Evolutionary conservation across 2,888 invertebrate genomes (phyloP).

Genomic region (Tineola bisselliella): DNA sequence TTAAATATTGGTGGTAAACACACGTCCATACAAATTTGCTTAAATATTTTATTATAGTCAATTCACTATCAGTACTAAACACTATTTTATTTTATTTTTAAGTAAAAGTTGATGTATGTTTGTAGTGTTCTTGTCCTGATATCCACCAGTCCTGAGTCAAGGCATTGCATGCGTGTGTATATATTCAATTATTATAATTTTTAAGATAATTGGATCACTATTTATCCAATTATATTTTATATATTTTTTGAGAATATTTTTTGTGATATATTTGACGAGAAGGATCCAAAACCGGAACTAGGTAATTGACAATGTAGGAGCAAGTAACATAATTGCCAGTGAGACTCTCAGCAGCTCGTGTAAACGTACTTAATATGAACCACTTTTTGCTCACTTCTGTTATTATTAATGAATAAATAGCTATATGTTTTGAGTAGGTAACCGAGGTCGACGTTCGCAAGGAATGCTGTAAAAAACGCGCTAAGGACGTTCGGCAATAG

Average conservation of each 20-base stretch:
- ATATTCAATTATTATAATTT: too few species aligned
- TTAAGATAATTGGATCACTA: too few species aligned
- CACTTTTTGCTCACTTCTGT: constrained; percentile 50
- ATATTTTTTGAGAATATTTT: constrained; percentile 30
- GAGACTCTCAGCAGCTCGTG: constrained; percentile 21
- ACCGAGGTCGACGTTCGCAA: constrained; percentile 52
- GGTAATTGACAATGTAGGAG: constrained; percentile 41
- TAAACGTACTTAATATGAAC: constrained; percentile 49
- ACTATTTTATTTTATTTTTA: constrained; percentile 2
- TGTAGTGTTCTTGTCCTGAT: too few species aligned
- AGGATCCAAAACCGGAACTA: constrained; percentile 63
- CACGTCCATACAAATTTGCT: constrained; percentile 19
- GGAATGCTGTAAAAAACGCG: constrained; percentile 61
- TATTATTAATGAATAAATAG: constrained; percentile 58
- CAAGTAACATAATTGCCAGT: constrained; percentile 15
- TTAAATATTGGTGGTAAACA: constrained; percentile 21
- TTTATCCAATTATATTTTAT: constrained; percentile 46
- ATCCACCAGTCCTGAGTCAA: too few species aligned
- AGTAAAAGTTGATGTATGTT: too few species aligned
- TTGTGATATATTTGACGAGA: constrained; percentile 31
- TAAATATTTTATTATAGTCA: constrained; percentile 5
- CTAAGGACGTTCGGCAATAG: constrained; percentile 39
- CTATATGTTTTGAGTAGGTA: constrained; percentile 40
- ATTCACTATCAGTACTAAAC: constrained; percentile 9
- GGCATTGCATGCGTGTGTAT: too few species aligned